Base-by-base conservation (phyloP, 2,888 invertebrate genomes). In the Maniola hyperantus region DNA sequence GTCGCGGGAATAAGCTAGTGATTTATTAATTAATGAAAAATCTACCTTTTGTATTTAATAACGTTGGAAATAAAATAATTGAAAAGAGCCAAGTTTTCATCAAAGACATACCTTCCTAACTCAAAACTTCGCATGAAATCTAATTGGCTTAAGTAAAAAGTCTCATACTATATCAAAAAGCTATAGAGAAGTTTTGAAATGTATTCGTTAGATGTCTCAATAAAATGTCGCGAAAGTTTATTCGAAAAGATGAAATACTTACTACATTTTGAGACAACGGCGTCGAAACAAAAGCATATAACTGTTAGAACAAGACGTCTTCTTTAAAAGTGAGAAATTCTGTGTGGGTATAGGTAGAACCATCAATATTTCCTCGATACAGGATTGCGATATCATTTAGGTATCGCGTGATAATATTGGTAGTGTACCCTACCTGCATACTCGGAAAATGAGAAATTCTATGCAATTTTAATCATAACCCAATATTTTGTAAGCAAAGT, bases 241-340 rank as follows among this genome's bases (percentile, higher is more conserved):
- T 48, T 54, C 46, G 64, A 55, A 64, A 64, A 46, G 64, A 64
- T 67, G 59, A 54, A 60, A 65, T n/a, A n/a, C n/a, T n/a, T 61
- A 65, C 57, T 15, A 46, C 2, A 68, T 68, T 64, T 55, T 64
- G 46, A 64, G 55, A 64, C 55, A 64, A 64, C 46, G 48, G 1
- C 69, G 58, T 68, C 59, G 69, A 73, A 70, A 73, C 74, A 73
- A 74, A 68, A 71, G 70, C 71, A 66, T 66, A 70, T 66, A 70
- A 74, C 70, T 68, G 67, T n/a, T 67, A 66, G 64, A 69, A 72
- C 62, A 60, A 71, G 69, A n/a, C 64, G 61, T 73, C 71, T 73
- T 71, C 65, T 55, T 55, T 74, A 53, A 51, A 59, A 67, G 46
- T 51, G 53, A 64, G 67, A 59, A 64, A 50, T 42, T 48, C 57